Evolutionary conservation across 2,797 vertebrate species (phyloP), one percentile per base, ranked within the genome.

Genomic region (Aselliscus stoliczkanus): DNA sequence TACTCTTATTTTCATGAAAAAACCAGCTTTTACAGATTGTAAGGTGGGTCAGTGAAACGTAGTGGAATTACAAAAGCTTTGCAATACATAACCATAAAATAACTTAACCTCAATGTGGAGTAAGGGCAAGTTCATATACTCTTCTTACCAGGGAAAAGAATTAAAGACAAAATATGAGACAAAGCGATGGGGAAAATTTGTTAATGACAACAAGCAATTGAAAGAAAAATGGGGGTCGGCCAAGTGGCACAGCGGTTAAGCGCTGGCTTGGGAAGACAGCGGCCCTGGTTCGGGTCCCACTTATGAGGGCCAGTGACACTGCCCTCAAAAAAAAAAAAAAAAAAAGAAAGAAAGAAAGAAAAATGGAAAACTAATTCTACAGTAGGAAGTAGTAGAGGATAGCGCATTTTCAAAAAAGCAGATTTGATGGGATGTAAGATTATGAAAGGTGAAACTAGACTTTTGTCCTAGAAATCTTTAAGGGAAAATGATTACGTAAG

Each of bases 391-490:
- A 39, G n/a, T 39, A 91, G 15, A 72, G 44, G 64, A 37, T 21
- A 62, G 80, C 12, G 80, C 31, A 31, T 88, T 95, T 96, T 95
- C 84, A 89, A 52, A 95, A 95, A 76, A 84, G 56, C 23, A 64
- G 27, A 76, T 70, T 18, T 58, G 92, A 94, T 83, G 67, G 50
- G 62, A 44, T 87, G 47, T 23, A 14, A 50, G 80, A 88, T 86
- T 82, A 92, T 34, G 27, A 76, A 96, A 94, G 75, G 50, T 85
- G 93, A 90, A 93, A 91, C 52, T 76, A 31, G 56, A 69, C 44
- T 94, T 94, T 87, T 42, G 81, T 80, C 60, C 27, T 93, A 56
- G 67, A 87, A 76, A 93, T 91, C 52, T 85, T 77, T 95, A 82
- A 76, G 60, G 70, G 81, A 64, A 94, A 96, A 81, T 52, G 65